Conservation (phyloP, 1,140 invertebrate species). For the Idris sp. region DNA sequence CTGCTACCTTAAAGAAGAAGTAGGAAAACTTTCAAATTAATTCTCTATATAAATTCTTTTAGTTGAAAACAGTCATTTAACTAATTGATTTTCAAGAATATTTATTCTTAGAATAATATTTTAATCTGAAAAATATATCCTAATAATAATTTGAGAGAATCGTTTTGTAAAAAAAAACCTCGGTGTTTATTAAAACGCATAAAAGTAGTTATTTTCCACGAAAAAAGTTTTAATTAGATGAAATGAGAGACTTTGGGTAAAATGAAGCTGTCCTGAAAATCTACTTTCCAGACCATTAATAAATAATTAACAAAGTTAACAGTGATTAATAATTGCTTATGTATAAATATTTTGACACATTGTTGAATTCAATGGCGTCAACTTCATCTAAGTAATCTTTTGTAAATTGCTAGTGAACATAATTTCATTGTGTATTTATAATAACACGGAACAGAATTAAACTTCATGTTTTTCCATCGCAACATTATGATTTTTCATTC, state of each 20-base stretch:
- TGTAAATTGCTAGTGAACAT: slow-evolving; percentile 7
- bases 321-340: slow-evolving; percentile 20
- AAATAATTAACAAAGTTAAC: no score
- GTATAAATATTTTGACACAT: slow-evolving; percentile 26
- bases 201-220: not conserved
- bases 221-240: slow-evolving; percentile 21
- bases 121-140: no score
- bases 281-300: no score
- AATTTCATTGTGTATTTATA: slow-evolving; percentile 46
- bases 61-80: no score
- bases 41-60: no score
- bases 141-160: no score
- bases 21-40: not conserved
- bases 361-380: no score
- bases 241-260: slow-evolving; percentile 7
- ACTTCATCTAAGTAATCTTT: slow-evolving; percentile 36
- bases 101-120: no score
- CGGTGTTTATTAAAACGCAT: not conserved
- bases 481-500: slow-evolving; percentile 9
- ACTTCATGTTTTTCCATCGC: slow-evolving; percentile 20
- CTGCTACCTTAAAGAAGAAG: slow-evolving; percentile 8
- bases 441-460: slow-evolving; percentile 25
- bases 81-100: no score
- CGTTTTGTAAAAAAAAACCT: no score
- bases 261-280: slow-evolving; percentile 5